Percentiles rank a stretch among this genome's conserved stretches.
phyloP scores from a whole-genome alignment of 1,140 invertebrate species.

The Trissolcus basalis region DNA sequence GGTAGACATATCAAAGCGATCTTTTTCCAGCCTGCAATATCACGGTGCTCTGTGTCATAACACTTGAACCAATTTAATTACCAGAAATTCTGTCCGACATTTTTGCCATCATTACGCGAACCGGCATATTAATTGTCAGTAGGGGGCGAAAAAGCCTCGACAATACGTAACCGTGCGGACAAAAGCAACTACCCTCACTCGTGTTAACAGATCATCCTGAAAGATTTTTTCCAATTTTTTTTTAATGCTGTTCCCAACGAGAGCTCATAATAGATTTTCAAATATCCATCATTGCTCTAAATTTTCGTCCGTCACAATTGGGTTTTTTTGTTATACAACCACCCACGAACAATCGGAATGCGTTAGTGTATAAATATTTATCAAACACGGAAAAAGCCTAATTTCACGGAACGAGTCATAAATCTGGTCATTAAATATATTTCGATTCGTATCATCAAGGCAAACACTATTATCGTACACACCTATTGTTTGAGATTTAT shows the following conservation, averaged over 20 bases:
- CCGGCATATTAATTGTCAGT: constrained; percentile 4
- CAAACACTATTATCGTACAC: constrained; percentile 43
- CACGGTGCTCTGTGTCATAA: background rate
- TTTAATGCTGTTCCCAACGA: no score
- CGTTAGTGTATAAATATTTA: constrained; percentile 41
- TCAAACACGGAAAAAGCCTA: constrained; percentile 37
- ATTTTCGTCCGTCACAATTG: constrained; percentile 6
- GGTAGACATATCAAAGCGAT: no score
- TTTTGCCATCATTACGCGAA: constrained; percentile 25
- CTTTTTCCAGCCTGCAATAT: no score
- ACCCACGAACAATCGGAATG: background rate
- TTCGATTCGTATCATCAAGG: constrained; percentile 50
- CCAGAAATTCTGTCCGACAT: constrained; percentile 11
- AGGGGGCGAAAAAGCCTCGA: no score
- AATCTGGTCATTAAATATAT: constrained; percentile 32
- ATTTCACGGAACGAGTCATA: constrained; percentile 40
- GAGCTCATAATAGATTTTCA: background rate
- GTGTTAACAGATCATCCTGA: no score
- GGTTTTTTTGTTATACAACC: constrained; percentile 1
- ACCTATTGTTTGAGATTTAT: constrained; percentile 48
- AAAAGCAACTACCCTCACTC: no score
- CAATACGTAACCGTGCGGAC: no score
- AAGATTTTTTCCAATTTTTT: no score
- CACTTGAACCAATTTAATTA: constrained; percentile 21
- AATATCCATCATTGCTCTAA: constrained; percentile 12